Base-by-base conservation (phyloP, 2,797 vertebrate species). In the Eremophila alpestris region DNA sequence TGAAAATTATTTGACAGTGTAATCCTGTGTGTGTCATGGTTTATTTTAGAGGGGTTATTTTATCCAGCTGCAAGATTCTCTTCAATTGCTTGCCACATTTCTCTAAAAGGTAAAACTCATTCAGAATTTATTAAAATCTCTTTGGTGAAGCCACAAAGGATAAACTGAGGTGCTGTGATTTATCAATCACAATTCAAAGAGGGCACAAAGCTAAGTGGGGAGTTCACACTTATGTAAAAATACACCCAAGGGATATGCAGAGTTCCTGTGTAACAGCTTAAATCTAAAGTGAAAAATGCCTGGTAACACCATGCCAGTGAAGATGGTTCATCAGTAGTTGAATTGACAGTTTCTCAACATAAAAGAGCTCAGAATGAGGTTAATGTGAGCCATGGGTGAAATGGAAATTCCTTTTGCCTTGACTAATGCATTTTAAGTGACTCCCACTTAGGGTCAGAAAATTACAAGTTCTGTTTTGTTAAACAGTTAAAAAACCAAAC, bases 381-480 rank as follows among this genome's bases (percentile, higher is more conserved):
- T 92, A 69, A 41, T 36, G 52, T 27, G 74, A 96, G 70, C 85
- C 63, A 87, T 14, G 75, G 71, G 52, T 77, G 51, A 95, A 94
- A 89, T 49, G 29, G 45, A 91, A 96, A 95, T 96, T 96, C 89
- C 67, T 94, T 91, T 84, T 0, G 18, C 85, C 85, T 94, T 40
- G 2, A 86, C 77, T 95, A 95, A 96, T 70, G 52, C 94, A 87
- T 96, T 95, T 94, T 74, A 95, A 93, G 67, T 81, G 51, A 96
- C 89, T 90, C 95, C 92, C 80, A 94, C 93, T 88, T 93, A 45
- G 49, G 63, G 89, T 91, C 63, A 83, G 75, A 96, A 94, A 93
- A 96, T 91, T 91, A 90, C 85, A 93, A 94, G 79, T 96, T 79
- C 85, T 86, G 69, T 93, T 95, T 90, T 91, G 80, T 93, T 88